Evolutionary conservation across 2,113 vertebrate species (phyloP), one percentile per base, ranked within the genome.

Genomic region (Caloenas nicobarica): DNA sequence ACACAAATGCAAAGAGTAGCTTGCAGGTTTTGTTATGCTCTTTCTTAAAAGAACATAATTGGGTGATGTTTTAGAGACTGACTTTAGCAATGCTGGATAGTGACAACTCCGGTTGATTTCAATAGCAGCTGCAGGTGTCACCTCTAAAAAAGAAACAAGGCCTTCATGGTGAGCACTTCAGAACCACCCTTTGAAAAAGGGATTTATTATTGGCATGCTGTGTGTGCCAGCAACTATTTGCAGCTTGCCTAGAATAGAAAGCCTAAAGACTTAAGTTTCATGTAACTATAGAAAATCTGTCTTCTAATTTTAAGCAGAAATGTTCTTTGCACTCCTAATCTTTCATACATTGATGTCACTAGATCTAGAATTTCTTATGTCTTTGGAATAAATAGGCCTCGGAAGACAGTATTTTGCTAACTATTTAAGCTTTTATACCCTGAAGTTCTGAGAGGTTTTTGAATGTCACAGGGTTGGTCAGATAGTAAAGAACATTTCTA

Each of bases 201-300:
- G 95, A 93, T 97, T 97, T 97, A 93, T 96, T 96, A 94, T 93
- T 95, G 95, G 92, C 93, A 58, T 94, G 77, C 83, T 87, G 44
- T 93, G 65, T 94, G 93, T 94, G 91, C 95, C 96, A 97, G 89
- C 93, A 95, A 96, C 93, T 96, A 96, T 95, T 96, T 97, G 95
- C 83, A 96, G 95, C 96, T 94, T 93, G 88, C 95, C 69, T 61
- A 69, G 74, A 97, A 96, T 95, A 94, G 93, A 94, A 93, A 84
- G 90, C 80, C 90, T 95, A 95, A 96, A 97, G 95, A 95, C 91
- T 96, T 96, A 92, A 91, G 92, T 96, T 97, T 96, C 91, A 96
- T 94, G 53, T 95, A 97, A 92, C 86, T 94, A 86, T 81, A 96
- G 92, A 82, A 95, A 97, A 96, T 91, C 68, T 65, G 7, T 87